Percentiles rank a stretch among this genome's conserved stretches.
Evolutionary conservation across 2,797 vertebrate genomes (phyloP).

Genomic region (Rhinophrynus dorsalis): DNA sequence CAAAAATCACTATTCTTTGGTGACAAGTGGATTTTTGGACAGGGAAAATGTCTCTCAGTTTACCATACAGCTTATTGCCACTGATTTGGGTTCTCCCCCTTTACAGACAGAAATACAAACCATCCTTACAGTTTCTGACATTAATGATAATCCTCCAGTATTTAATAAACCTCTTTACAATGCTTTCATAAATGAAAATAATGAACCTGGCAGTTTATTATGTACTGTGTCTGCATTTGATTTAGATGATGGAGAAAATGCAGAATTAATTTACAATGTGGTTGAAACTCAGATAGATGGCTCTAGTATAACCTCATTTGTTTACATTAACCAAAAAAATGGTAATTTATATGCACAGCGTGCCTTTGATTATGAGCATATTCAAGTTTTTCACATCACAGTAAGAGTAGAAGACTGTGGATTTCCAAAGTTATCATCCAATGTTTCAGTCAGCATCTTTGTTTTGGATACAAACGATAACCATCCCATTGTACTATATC

Average conservation of each 20-base stretch:
- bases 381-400: constrained; percentile 57
- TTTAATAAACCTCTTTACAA: constrained; percentile 87
- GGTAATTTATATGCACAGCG: constrained; percentile 75
- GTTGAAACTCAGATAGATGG: constrained; percentile 70
- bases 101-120: constrained; percentile 57
- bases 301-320: constrained; percentile 80
- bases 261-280: constrained; percentile 82
- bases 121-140: constrained; percentile 83
- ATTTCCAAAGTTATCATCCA: constrained; percentile 51
- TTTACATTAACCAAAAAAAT: constrained; percentile 86
- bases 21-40: constrained; percentile 51
- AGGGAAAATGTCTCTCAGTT: constrained; percentile 58
- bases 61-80: constrained; percentile 64
- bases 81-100: constrained; percentile 61
- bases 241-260: constrained; percentile 82
- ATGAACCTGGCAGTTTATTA: constrained; percentile 79
- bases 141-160: constrained; percentile 89
- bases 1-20: constrained; percentile 54
- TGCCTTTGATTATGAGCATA: constrained; percentile 69
- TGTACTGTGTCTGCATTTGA: constrained; percentile 83
- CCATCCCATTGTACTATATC: constrained; percentile 2
- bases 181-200: constrained; percentile 87
- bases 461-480: constrained; percentile 33
- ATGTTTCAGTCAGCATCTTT: constrained; percentile 19
- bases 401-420: constrained; percentile 65